A percentile compares a stretch with the other conserved stretches of the same genome.
These are phyloP conservation scores for Epirrita christyi DNA, from an alignment of 2,888 invertebrate genomes.

Conservation along the genomic window DNA sequence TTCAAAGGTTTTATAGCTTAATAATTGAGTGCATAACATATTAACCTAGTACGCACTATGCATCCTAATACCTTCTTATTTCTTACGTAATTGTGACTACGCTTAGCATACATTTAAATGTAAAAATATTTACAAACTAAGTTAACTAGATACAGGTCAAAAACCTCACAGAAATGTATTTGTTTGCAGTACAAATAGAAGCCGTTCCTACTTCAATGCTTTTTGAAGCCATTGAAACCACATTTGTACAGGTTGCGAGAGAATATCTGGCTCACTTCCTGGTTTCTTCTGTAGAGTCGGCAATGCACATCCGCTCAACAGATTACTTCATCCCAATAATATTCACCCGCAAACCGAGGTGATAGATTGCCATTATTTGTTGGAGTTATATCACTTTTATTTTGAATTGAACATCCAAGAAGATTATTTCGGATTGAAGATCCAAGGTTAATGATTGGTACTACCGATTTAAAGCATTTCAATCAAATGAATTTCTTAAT, in stretches of 20 bases:
- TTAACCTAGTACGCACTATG: constrained; percentile 10
- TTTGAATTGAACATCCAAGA: too few species aligned
- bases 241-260: not conserved
- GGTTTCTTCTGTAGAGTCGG: not conserved
- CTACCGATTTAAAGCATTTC: too few species aligned
- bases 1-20: constrained; percentile 23
- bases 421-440: too few species aligned
- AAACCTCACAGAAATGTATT: constrained; percentile 32
- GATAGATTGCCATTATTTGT: too few species aligned
- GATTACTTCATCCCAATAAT: too few species aligned
- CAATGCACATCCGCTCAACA: too few species aligned
- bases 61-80: constrained; percentile 9
- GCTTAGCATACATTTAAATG: constrained; percentile 12
- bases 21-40: constrained; percentile 19
- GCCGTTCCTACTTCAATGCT: constrained; percentile 8
- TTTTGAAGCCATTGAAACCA: constrained; percentile 4
- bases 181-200: constrained; percentile 32
- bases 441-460: too few species aligned
- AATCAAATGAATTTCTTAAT: too few species aligned
- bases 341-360: too few species aligned
- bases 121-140: constrained; percentile 27
- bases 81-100: constrained; percentile 13
- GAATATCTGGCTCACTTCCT: not conserved
- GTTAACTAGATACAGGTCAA: constrained; percentile 31
- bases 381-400: too few species aligned